Base-by-base conservation (phyloP, 2,797 vertebrate genomes). In the Dromococcyx pavoninus region DNA sequence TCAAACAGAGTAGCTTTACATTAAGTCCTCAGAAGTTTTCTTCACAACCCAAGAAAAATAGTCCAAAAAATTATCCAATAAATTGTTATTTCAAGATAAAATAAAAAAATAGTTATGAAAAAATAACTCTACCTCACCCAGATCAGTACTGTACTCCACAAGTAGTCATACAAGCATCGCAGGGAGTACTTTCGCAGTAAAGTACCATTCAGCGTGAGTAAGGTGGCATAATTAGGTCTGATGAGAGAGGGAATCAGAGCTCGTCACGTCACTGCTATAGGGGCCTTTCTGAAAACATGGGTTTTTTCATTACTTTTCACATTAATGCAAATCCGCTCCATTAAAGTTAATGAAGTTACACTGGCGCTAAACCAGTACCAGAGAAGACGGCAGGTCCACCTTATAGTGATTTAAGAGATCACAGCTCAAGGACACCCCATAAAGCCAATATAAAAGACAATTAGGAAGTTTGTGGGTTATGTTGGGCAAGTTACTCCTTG, bases 21-120 rank as follows among this genome's bases (percentile, higher is more conserved):
- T 74, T 87, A 89, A 94, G 62, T 56, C 86, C 75, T 94, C 78
- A 15, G 12, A 67, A 88, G 87, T 91, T 41, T 84, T 96, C 64
- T 73, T 87, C 61, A 10, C 0, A 1, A 56, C 28, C 53, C 79
- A 48, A 84, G 56, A 76, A 94, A 94, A 87, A 75, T 2, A 93
- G 39, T 13, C n/a, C n/a, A n/a, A n/a, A n/a, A n/a, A n/a, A n/a
- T n/a, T 73, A 66, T 41, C 77, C 76, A 33, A 60, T 39, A 86
- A 15, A 86, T 8, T 50, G 60, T 80, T 43, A 53, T 91, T 86
- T 80, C 71, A 76, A 88, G 24, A 79, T 18, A 69, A 64, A 28
- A 12, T 32, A 79, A 46, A 48, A 88, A 64, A 70, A 3, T 32
- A 51, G 19, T 22, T 23, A 37, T 0, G 7, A 72, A 71, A 37